A percentile compares a stretch with the other conserved stretches of the same genome.
Conservation (phyloP, 2,797 vertebrate species). For the Vultur gryphus region DNA sequence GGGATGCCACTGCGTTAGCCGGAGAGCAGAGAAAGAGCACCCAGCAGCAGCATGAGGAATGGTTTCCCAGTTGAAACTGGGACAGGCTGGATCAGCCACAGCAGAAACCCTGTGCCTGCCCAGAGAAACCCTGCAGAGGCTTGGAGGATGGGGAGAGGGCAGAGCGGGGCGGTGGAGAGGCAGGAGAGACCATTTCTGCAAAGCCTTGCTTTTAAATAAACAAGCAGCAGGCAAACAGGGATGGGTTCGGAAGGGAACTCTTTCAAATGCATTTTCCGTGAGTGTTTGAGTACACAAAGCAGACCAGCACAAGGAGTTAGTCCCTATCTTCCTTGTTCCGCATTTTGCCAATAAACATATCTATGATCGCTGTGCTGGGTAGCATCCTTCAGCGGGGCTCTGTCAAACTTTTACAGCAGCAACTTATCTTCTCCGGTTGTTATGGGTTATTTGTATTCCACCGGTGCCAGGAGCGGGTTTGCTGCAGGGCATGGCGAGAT, state of each 20-base stretch:
- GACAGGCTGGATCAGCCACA: neutral
- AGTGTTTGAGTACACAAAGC: neutral
- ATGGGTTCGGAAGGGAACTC: neutral
- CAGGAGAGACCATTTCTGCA: neutral
- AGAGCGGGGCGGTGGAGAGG: neutral
- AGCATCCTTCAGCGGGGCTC: neutral
- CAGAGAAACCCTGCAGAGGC: neutral
- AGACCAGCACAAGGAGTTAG: neutral
- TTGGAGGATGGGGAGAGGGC: neutral
- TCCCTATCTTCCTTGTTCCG: neutral
- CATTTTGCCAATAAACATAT: neutral
- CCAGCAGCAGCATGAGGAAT: neutral
- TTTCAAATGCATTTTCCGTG: neutral
- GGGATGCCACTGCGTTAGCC: accelerated
- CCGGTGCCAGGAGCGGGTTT: neutral
- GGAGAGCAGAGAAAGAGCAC: neutral
- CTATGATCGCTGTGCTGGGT: neutral
- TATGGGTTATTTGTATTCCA: neutral
- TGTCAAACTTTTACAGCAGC: neutral
- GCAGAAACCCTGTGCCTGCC: neutral
- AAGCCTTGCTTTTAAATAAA: neutral
- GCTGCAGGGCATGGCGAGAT: neutral
- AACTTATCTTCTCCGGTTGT: accelerated
- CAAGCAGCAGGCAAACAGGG: neutral
- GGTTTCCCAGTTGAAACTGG: neutral